Evolutionary conservation across 2,888 invertebrate genomes (phyloP).

Genomic region (Drosophila planitibia): DNA sequence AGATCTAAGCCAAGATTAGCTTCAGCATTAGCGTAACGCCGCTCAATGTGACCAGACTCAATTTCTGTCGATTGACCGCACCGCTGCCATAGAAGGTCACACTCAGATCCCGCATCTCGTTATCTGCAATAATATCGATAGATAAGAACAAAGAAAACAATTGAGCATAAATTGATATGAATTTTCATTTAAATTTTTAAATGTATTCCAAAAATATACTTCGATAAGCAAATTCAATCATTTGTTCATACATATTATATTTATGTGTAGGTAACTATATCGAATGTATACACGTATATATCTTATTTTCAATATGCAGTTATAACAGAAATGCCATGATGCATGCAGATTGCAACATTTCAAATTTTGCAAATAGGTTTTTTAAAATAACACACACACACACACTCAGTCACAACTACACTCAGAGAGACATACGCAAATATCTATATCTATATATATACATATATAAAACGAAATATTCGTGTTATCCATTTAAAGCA

Average conservation of each 20-base stretch:
- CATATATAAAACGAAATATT: slow-evolving; percentile 21
- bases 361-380: slow-evolving; percentile 41
- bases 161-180: neutral
- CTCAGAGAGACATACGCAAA: neutral
- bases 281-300: neutral
- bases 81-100: slow-evolving; percentile 85
- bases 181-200: slow-evolving; percentile 14
- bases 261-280: slow-evolving; percentile 1
- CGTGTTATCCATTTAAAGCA: slow-evolving; percentile 48
- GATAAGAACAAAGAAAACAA: neutral
- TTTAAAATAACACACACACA: slow-evolving; percentile 19
- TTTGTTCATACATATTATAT: slow-evolving; percentile 19
- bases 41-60: slow-evolving; percentile 63
- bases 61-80: slow-evolving; percentile 62
- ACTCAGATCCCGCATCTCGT: slow-evolving; percentile 85
- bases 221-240: slow-evolving; percentile 27
- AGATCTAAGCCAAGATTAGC: slow-evolving; percentile 63
- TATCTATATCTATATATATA: neutral
- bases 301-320: slow-evolving; percentile 45
- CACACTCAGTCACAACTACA: neutral
- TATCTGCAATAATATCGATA: slow-evolving; percentile 77
- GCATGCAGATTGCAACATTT: slow-evolving; percentile 67
- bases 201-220: slow-evolving; percentile 2
- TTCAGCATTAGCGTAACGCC: slow-evolving; percentile 62
- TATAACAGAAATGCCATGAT: slow-evolving; percentile 53